These are phyloP conservation scores for Enteromius thamalakanensis DNA, from an alignment of 2,797 vertebrate species.

Conservation along the genomic window DNA sequence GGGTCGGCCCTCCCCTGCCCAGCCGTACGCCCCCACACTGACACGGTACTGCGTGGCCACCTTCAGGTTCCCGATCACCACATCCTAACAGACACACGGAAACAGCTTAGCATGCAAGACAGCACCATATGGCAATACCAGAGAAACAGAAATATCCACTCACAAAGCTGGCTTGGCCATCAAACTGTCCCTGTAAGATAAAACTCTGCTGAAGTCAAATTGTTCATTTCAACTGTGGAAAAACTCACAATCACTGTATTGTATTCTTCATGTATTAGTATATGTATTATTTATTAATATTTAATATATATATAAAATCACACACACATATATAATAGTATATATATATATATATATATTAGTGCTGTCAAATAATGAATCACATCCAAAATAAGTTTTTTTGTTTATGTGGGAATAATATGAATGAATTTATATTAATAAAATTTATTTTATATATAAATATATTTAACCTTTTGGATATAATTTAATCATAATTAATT, in stretches of 20 bases:
- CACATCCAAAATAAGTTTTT: too few relatives aligned
- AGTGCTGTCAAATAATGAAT: too few relatives aligned
- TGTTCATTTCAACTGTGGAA: background rate
- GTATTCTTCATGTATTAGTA: background rate
- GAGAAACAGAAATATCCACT: constrained; percentile 58
- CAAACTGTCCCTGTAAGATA: constrained; percentile 74
- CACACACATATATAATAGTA: too few relatives aligned
- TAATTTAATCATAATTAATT: too few relatives aligned
- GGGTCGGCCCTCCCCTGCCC: constrained; percentile 86
- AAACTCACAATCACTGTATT: background rate
- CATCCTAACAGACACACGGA: constrained; percentile 76
- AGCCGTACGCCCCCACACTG: constrained; percentile 86
- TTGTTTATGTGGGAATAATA: too few relatives aligned
- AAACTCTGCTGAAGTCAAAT: background rate
- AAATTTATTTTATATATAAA: too few relatives aligned
- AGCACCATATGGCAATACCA: background rate
- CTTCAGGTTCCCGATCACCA: constrained; percentile 83
- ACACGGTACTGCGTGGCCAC: constrained; percentile 86
- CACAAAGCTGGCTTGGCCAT: constrained; percentile 79
- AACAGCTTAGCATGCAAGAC: background rate
- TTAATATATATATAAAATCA: too few relatives aligned
- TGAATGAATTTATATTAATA: too few relatives aligned
- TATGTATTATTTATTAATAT: background rate
- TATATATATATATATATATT: too few relatives aligned
- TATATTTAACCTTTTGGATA: too few relatives aligned